A percentile compares a stretch with the other conserved stretches of the same genome.
Conservation (phyloP, 23 tunicate genomes). For the Pegea sp. region DNA sequence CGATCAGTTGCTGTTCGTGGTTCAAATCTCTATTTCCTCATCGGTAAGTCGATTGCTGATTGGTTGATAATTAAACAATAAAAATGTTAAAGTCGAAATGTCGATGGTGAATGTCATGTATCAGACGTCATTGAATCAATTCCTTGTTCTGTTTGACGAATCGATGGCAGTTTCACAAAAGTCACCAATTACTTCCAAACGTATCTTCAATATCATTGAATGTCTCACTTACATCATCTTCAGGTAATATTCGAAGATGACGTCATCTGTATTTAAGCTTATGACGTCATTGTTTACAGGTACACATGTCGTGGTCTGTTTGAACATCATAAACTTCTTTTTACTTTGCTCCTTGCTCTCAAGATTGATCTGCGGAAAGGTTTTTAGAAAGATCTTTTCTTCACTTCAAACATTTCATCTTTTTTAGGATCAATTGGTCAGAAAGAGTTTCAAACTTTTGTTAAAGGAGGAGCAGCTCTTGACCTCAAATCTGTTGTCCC, state of each 20-base stretch:
- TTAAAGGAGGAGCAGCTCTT: slow-evolving; percentile 98
- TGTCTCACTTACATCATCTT: slow-evolving; percentile 57
- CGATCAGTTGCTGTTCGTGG: slow-evolving; percentile 92
- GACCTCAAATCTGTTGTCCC: slow-evolving; percentile 75
- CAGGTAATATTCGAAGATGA: slow-evolving; percentile 16
- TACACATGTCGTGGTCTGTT: slow-evolving; percentile 86
- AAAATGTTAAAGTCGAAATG: slow-evolving; percentile 20
- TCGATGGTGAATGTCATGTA: slow-evolving; percentile 72
- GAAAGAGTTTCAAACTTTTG: slow-evolving; percentile 84
- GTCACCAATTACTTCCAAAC: slow-evolving; percentile 68
- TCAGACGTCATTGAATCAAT: slow-evolving; percentile 73
- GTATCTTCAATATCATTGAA: slow-evolving; percentile 84
- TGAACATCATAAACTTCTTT: slow-evolving; percentile 83
- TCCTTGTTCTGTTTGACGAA: slow-evolving; percentile 87
- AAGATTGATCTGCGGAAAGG: slow-evolving; percentile 84
- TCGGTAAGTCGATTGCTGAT: slow-evolving; percentile 25
- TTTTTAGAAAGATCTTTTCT: background rate
- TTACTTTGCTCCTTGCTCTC: slow-evolving; percentile 75
- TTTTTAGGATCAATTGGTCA: slow-evolving; percentile 35
- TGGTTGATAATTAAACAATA: background rate
- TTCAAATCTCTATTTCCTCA: slow-evolving; percentile 79
- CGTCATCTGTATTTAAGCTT: background rate
- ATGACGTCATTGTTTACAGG: slow-evolving; percentile 3
- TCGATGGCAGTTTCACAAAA: slow-evolving; percentile 79
- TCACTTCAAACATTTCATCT: background rate